phyloP scores from a whole-genome alignment of 2,113 vertebrate genomes.

The Chascanopsetta lugubris region DNA sequence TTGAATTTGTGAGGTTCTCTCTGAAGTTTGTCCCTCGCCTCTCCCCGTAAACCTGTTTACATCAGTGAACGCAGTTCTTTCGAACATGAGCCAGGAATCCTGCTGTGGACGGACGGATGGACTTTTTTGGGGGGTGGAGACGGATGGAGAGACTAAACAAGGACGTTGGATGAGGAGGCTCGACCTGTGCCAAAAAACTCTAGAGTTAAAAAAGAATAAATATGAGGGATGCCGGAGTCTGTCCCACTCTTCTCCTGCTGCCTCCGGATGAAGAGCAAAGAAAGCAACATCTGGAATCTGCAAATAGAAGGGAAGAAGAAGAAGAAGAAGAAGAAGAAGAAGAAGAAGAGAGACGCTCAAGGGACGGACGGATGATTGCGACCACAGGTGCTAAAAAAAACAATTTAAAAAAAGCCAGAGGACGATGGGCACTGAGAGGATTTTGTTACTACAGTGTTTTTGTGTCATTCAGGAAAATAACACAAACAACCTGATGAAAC shows the following conservation, averaged over 20 bases:
- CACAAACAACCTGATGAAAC: conserved; percentile 8
- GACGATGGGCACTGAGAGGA: conserved; percentile 31
- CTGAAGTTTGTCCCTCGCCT: conserved; percentile 26
- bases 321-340: no score
- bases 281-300: conserved; percentile 25
- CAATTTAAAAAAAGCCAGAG: conserved; percentile 1
- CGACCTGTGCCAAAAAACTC: conserved; percentile 74
- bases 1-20: conserved; percentile 62
- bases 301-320: conserved; percentile 27
- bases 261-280: conserved; percentile 44
- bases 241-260: conserved; percentile 52
- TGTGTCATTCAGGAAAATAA: conserved; percentile 12
- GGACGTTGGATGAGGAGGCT: conserved; percentile 46
- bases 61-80: conserved; percentile 30
- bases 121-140: conserved; percentile 23
- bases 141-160: conserved; percentile 12
- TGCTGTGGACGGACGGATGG: conserved; percentile 23
- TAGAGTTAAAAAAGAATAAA: no score
- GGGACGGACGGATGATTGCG: conserved; percentile 24
- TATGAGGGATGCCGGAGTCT: conserved; percentile 58
- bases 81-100: conserved; percentile 45
- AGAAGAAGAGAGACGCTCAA: conserved; percentile 47
- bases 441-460: conserved; percentile 22
- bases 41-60: conserved; percentile 35
- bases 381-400: conserved; percentile 64